Percentiles rank a stretch among this genome's conserved stretches.
Conservation (phyloP, 2,888 invertebrate species). For the Amiota communis region DNA sequence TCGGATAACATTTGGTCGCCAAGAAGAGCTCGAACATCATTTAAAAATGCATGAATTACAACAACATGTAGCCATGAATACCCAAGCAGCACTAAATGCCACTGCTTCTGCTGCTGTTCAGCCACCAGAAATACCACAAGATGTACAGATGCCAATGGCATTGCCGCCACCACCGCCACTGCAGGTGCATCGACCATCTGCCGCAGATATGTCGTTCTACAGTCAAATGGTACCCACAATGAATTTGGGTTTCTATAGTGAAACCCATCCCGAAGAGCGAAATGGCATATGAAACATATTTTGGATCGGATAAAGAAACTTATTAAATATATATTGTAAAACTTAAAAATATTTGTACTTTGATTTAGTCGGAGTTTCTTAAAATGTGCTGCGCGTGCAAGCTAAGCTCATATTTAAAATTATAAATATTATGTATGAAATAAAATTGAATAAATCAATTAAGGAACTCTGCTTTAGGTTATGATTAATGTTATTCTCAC, state of each 20-base stretch:
- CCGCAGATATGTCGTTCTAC: slow-evolving; percentile 63
- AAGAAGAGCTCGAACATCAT: slow-evolving; percentile 66
- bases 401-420: too few relatives aligned
- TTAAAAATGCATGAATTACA: slow-evolving; percentile 70
- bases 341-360: neutral
- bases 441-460: too few relatives aligned
- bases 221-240: slow-evolving; percentile 70
- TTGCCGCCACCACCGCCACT: slow-evolving; percentile 39
- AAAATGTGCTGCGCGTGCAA: too few relatives aligned
- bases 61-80: slow-evolving; percentile 57
- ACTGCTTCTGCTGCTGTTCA: neutral
- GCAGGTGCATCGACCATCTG: slow-evolving; percentile 48
- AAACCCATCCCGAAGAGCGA: slow-evolving; percentile 69
- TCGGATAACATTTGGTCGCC: slow-evolving; percentile 65
- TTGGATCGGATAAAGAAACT: neutral
- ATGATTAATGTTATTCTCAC: too few relatives aligned
- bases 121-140: neutral
- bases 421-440: too few relatives aligned
- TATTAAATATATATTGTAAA: neutral
- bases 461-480: too few relatives aligned
- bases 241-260: slow-evolving; percentile 71
- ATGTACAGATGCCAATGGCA: slow-evolving; percentile 14
- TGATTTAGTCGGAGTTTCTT: too few relatives aligned
- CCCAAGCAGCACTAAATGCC: slow-evolving; percentile 55
- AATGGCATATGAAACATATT: slow-evolving; percentile 42